Evolutionary conservation across 2,113 vertebrate genomes (phyloP).

Genomic region (Gymnobelideus leadbeateri): DNA sequence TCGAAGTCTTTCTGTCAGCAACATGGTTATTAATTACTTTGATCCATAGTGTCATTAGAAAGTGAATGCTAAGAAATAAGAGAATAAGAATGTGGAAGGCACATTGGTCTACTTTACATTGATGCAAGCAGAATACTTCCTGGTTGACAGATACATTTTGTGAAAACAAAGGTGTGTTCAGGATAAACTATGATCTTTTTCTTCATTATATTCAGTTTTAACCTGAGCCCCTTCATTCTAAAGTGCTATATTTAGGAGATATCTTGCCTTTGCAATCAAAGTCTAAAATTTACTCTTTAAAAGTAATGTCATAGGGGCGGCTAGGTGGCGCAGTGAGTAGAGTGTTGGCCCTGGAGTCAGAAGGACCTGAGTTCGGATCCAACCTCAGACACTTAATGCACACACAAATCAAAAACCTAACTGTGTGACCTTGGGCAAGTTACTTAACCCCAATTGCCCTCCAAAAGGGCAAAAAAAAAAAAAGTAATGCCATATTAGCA

Average conservation of each 20-base stretch:
- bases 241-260: background rate
- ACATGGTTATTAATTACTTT: background rate
- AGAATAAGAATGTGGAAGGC: background rate
- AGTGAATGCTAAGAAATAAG: background rate
- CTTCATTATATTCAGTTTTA: background rate
- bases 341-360: no score
- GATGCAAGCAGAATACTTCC: background rate
- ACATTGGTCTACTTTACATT: background rate
- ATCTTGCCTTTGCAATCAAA: background rate
- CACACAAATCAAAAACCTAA: no score
- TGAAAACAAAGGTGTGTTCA: background rate
- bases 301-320: conserved; percentile 37
- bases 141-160: background rate
- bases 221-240: background rate
- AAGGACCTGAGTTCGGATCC: no score
- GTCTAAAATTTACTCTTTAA: conserved; percentile 51
- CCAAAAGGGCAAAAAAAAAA: no score
- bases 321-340: no score
- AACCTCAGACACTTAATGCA: no score
- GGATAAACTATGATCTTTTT: background rate
- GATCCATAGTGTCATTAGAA: background rate
- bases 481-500: conserved; percentile 50
- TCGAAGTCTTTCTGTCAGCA: background rate
- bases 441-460: no score
- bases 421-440: no score